Evolutionary conservation across 1,140 invertebrate genomes (phyloP).

Genomic region (Penaeus vannamei): DNA sequence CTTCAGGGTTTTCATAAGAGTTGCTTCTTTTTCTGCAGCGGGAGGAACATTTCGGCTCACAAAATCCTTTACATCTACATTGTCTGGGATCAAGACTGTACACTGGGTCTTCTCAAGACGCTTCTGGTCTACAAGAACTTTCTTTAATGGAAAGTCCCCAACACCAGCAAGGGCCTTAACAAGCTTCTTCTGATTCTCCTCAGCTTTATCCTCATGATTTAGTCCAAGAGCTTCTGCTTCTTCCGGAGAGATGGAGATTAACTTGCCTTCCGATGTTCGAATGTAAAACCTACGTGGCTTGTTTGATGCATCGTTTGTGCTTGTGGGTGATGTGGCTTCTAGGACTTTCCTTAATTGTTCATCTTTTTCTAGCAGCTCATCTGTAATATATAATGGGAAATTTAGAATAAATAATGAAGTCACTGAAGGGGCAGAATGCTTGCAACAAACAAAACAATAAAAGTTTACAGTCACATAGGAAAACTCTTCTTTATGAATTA

Average conservation of each 20-base stretch:
- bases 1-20: conserved; percentile 34
- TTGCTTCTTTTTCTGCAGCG: conserved; percentile 44
- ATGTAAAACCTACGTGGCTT: conserved; percentile 40
- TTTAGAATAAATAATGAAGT: no score
- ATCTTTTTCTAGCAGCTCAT: conserved; percentile 52
- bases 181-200: conserved; percentile 49
- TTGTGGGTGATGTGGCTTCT: background rate
- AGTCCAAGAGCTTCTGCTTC: conserved; percentile 50
- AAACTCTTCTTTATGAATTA: background rate
- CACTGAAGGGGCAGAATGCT: no score
- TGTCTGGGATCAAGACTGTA: conserved; percentile 31
- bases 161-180: conserved; percentile 35
- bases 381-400: background rate
- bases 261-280: conserved; percentile 48
- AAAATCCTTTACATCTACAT: conserved; percentile 55
- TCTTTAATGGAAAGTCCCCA: background rate
- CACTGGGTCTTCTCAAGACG: background rate
- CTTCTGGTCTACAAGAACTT: background rate
- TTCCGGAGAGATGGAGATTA: conserved; percentile 42
- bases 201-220: conserved; percentile 43
- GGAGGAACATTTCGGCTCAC: conserved; percentile 49
- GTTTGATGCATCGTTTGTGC: background rate
- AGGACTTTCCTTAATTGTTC: conserved; percentile 46
- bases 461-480: no score
- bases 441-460: no score